phyloP scores from a whole-genome alignment of 2,113 vertebrate species.

The Steatornis caripensis region DNA sequence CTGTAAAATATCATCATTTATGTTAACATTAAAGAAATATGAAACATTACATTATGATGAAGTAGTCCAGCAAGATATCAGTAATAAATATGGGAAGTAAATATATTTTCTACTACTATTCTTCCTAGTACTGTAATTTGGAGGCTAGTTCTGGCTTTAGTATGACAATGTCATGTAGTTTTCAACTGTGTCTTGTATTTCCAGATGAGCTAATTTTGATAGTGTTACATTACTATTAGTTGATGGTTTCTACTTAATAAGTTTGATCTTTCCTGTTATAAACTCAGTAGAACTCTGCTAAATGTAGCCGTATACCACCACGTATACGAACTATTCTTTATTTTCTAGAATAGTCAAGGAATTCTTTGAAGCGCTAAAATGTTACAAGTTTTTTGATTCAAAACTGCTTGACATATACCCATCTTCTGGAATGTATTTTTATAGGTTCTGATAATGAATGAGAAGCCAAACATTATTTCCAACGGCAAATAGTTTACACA shows the following conservation, averaged over 20 bases:
- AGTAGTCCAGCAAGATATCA: background rate
- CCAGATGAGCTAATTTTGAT: background rate
- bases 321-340: background rate
- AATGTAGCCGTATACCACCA: background rate
- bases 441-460: rapidly evolving
- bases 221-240: background rate
- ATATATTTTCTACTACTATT: rapidly evolving
- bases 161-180: background rate
- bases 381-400: background rate
- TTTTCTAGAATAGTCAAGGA: background rate
- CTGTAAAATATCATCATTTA: background rate
- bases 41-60: rapidly evolving
- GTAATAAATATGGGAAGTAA: background rate
- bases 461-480: background rate
- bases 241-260: background rate
- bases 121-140: background rate
- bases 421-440: background rate
- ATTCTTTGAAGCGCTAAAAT: background rate
- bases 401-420: background rate
- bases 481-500: background rate
- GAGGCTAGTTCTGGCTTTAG: background rate
- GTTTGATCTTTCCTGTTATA: background rate
- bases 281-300: background rate
- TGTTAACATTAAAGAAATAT: background rate
- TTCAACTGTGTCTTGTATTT: background rate